Evolutionary conservation across 1,140 invertebrate species (phyloP).

Genomic region (Anastatus disparis): DNA sequence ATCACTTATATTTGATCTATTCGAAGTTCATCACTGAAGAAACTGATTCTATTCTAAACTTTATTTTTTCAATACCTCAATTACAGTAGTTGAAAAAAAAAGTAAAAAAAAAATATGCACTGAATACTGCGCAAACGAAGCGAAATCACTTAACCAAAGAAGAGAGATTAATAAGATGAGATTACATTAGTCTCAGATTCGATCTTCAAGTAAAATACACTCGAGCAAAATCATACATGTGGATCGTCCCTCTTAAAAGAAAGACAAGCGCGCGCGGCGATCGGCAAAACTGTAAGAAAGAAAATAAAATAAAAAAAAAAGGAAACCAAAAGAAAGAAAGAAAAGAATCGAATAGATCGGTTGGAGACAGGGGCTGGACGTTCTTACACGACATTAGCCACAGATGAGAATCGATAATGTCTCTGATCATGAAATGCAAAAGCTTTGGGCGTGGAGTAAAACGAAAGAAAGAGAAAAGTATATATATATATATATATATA

Average conservation of each 20-base stretch:
- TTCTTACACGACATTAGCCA: slow-evolving; percentile 63
- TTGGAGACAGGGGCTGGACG: slow-evolving; percentile 50
- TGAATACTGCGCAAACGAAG: too few species aligned
- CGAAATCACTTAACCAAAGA: slow-evolving; percentile 18
- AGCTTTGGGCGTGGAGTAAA: slow-evolving; percentile 52
- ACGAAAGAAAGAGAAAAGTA: too few species aligned
- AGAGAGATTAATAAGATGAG: slow-evolving; percentile 29
- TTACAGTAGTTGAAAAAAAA: too few species aligned
- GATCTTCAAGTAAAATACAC: background rate
- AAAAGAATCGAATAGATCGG: slow-evolving; percentile 46
- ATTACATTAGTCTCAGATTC: slow-evolving; percentile 27
- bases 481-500: too few species aligned
- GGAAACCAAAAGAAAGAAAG: background rate
- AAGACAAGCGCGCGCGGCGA: background rate
- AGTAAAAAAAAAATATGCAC: background rate
- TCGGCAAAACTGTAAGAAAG: too few species aligned
- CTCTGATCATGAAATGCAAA: slow-evolving; percentile 57
- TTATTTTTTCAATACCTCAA: too few species aligned
- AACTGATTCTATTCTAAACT: too few species aligned
- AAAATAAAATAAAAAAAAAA: too few species aligned
- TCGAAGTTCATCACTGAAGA: too few species aligned
- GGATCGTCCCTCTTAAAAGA: background rate
- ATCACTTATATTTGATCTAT: too few species aligned
- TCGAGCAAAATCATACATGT: too few species aligned
- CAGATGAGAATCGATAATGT: slow-evolving; percentile 62